Conservation (phyloP, 2,888 invertebrate genomes). For the Amphipyra tragopoginis region DNA sequence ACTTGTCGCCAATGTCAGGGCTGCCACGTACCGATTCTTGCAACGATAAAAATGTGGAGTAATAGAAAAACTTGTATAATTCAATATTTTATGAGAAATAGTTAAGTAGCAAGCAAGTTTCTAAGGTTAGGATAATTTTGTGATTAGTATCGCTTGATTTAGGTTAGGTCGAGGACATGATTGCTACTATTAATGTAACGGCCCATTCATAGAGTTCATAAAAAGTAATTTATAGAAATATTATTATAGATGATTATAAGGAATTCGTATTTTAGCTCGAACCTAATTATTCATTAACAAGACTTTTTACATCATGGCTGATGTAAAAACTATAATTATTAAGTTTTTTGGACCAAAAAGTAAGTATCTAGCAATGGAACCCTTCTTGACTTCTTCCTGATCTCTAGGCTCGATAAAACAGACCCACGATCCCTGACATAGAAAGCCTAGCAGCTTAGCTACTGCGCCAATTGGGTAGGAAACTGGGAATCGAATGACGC, state of each 20-base stretch:
- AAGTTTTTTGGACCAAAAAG: no score
- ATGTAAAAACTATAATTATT: no score
- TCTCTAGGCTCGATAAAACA: no score
- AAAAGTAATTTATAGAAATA: slow-evolving; percentile 11
- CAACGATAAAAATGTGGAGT: slow-evolving; percentile 9
- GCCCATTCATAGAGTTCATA: not conserved
- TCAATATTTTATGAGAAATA: slow-evolving; percentile 13
- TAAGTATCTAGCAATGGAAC: no score
- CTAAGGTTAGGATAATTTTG: slow-evolving; percentile 4
- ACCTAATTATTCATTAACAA: not conserved
- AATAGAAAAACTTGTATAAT: slow-evolving; percentile 25
- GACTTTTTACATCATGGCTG: not conserved
- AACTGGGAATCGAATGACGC: no score
- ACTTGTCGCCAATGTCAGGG: slow-evolving; percentile 52
- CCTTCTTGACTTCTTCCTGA: no score
- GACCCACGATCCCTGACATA: no score
- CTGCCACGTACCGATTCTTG: slow-evolving; percentile 22
- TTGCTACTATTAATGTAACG: slow-evolving; percentile 2
- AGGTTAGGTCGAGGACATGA: slow-evolving; percentile 4
- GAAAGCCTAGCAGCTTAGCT: no score
- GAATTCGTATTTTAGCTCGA: not conserved
- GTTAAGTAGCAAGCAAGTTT: slow-evolving; percentile 1
- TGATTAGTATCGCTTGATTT: slow-evolving; percentile 13
- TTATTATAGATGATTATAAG: not conserved
- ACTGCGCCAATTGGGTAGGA: no score